Conservation (phyloP, 1,140 invertebrate genomes). For the Neodiprion pinetum region DNA sequence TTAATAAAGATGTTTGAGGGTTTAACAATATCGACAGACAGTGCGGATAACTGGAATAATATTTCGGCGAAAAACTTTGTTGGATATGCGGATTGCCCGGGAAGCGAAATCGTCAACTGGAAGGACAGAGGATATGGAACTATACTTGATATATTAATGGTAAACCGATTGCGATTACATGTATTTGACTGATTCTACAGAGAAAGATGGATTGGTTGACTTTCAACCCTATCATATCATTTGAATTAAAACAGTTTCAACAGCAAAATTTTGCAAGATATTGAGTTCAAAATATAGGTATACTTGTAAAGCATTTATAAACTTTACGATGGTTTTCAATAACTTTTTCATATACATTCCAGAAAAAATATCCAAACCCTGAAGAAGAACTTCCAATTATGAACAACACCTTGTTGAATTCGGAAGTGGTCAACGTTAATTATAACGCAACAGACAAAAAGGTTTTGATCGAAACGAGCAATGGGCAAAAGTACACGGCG, state of each 20-base stretch:
- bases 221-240: no score
- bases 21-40: not conserved
- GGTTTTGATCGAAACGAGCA: constrained; percentile 45
- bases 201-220: no score
- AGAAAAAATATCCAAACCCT: constrained; percentile 46
- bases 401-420: constrained; percentile 49
- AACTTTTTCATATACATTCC: constrained; percentile 21
- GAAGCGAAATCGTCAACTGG: constrained; percentile 68
- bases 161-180: constrained; percentile 33
- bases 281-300: no score
- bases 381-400: constrained; percentile 37
- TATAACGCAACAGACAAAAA: constrained; percentile 37
- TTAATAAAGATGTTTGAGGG: not conserved
- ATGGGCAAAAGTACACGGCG: constrained; percentile 46
- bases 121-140: constrained; percentile 67
- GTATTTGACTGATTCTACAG: no score
- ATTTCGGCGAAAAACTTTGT: constrained; percentile 63
- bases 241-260: no score
- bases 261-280: no score
- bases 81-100: constrained; percentile 68
- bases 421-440: constrained; percentile 47
- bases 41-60: constrained; percentile 64
- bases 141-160: constrained; percentile 67
- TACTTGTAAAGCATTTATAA: no score
- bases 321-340: no score